A percentile compares a stretch with the other conserved stretches of the same genome.
phyloP scores from a whole-genome alignment of 2,888 invertebrate species.

The Drosophila affinis region DNA sequence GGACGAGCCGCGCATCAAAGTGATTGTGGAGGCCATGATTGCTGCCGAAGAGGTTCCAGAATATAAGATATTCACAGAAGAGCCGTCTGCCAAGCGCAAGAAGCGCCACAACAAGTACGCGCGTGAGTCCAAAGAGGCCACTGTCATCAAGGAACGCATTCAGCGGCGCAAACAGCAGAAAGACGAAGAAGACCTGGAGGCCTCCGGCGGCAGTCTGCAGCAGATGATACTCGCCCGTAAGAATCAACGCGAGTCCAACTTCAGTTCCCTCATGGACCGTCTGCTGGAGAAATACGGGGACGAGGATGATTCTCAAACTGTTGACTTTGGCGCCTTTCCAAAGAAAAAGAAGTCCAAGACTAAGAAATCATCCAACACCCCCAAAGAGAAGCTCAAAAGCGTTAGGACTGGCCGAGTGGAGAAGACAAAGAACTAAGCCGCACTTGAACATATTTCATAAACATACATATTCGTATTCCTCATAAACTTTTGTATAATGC shows the following conservation, averaged over 20 bases:
- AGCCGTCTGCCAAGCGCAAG: conserved; percentile 88
- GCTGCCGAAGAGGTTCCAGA: conserved; percentile 90
- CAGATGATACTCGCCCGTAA: conserved; percentile 88
- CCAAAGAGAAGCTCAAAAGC: conserved; percentile 50
- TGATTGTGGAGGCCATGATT: conserved; percentile 88
- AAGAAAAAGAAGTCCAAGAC: conserved; percentile 64
- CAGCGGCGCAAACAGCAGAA: conserved; percentile 76
- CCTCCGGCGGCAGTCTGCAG: conserved; percentile 83
- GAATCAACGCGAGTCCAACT: conserved; percentile 86
- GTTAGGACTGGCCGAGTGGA: conserved; percentile 77
- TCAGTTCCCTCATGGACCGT: conserved; percentile 88
- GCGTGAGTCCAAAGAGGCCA: conserved; percentile 88
- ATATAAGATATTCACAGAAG: conserved; percentile 91
- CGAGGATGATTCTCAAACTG: conserved; percentile 72
- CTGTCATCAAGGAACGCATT: conserved; percentile 85
- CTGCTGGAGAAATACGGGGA: conserved; percentile 89
- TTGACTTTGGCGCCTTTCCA: conserved; percentile 69
- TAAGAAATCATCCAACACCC: conserved; percentile 38
- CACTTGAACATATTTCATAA: conserved; percentile 2
- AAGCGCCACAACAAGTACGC: conserved; percentile 89
- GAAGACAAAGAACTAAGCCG: conserved; percentile 54
- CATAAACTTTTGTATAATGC: neutral
- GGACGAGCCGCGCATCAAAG: conserved; percentile 91
- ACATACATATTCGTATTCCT: neutral
- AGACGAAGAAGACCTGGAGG: conserved; percentile 72